phyloP scores from a whole-genome alignment of 2,797 vertebrate species.

The Liparis tanakae region DNA sequence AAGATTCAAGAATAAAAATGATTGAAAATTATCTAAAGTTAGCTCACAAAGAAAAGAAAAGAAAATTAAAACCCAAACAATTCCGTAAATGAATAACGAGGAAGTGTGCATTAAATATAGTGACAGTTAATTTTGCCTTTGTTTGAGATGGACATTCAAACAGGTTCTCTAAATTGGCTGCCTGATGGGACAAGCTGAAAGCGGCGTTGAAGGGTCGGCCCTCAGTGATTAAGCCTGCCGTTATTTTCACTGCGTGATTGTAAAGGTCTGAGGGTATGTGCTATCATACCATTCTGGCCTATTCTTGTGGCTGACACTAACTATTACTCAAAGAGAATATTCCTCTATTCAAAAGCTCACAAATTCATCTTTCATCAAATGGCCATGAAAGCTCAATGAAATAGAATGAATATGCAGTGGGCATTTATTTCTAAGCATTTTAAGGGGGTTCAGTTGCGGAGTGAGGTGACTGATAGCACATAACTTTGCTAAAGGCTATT shows the following conservation, averaged over 20 bases:
- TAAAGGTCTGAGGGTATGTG: constrained; percentile 4
- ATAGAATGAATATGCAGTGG: neutral
- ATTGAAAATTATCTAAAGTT: neutral
- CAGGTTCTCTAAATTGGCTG: neutral
- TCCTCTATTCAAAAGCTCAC: constrained; percentile 19
- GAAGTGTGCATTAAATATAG: neutral
- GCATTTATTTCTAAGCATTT: constrained; percentile 3
- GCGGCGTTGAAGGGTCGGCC: constrained; percentile 7
- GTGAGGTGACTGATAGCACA: neutral
- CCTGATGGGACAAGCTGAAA: constrained; percentile 8
- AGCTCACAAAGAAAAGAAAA: neutral
- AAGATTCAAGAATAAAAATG: neutral
- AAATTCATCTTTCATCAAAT: constrained; percentile 18
- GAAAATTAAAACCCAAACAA: neutral
- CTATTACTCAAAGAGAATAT: constrained; percentile 39
- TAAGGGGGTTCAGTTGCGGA: constrained; percentile 5
- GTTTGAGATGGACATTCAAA: neutral
- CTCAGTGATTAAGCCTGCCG: constrained; percentile 10
- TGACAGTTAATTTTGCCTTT: neutral
- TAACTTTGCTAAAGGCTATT: constrained; percentile 2
- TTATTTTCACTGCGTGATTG: neutral
- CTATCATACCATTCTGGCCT: constrained; percentile 38
- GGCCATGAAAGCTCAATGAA: neutral
- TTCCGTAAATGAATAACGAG: neutral
- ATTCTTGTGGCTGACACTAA: constrained; percentile 42